Evolutionary conservation across 2,113 vertebrate genomes (phyloP).

Genomic region (Ailuropoda melanoleuca): DNA sequence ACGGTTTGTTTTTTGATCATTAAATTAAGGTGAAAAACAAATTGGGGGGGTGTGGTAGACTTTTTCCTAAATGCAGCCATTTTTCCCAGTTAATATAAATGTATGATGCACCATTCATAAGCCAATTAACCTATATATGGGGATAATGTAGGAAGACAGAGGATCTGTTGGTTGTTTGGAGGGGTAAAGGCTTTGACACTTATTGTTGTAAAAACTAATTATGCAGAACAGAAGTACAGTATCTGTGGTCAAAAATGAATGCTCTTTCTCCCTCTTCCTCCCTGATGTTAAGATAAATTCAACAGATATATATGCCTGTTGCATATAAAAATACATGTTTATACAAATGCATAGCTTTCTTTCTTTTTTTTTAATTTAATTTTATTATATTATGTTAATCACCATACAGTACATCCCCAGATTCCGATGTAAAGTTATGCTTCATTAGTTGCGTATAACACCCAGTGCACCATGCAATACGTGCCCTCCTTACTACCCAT

Average conservation of each 20-base stretch:
- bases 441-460: too few relatives aligned
- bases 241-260: not conserved
- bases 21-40: constrained; percentile 54
- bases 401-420: too few relatives aligned
- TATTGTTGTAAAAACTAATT: not conserved
- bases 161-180: not conserved
- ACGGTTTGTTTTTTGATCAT: not conserved
- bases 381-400: too few relatives aligned
- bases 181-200: not conserved
- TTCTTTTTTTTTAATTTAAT: too few relatives aligned
- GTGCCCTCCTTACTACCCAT: too few relatives aligned
- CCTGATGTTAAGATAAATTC: not conserved
- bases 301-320: not conserved
- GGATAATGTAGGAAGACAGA: not conserved
- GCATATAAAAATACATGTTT: constrained; percentile 5
- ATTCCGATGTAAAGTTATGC: too few relatives aligned
- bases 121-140: not conserved
- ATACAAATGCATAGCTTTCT: not conserved
- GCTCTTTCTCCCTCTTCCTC: not conserved
- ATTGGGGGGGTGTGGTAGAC: not conserved
- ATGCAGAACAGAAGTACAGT: not conserved
- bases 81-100: constrained; percentile 10
- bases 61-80: not conserved
- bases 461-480: too few relatives aligned
- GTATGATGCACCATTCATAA: not conserved